Conservation (phyloP, 2,797 vertebrate species). For the Cynopterus sphinx region DNA sequence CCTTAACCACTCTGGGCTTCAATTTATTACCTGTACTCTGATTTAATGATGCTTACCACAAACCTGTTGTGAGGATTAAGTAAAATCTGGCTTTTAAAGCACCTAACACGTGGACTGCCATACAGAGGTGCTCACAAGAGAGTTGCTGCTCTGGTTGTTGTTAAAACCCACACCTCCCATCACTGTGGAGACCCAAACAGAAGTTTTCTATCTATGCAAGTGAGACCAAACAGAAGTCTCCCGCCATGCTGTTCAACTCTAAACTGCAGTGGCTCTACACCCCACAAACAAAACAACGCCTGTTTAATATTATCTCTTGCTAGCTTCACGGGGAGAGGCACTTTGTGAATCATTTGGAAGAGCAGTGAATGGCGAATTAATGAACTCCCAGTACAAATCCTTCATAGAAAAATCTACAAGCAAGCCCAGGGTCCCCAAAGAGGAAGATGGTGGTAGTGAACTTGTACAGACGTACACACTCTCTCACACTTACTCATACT, state of each 20-base stretch:
- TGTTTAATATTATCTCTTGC: background rate
- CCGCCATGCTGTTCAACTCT: background rate
- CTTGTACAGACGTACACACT: no score
- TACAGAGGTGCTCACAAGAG: background rate
- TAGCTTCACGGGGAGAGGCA: accelerated
- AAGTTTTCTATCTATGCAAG: background rate
- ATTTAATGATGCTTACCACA: background rate
- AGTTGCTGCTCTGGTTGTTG: background rate
- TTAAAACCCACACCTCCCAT: background rate
- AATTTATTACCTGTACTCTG: background rate
- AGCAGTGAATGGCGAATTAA: background rate
- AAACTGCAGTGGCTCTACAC: background rate
- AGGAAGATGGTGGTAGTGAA: background rate
- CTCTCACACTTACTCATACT: no score
- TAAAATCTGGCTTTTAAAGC: background rate
- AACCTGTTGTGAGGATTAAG: background rate
- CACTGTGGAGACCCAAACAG: background rate
- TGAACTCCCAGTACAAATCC: background rate
- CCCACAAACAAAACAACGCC: background rate
- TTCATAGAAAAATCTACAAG: background rate
- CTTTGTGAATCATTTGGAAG: accelerated
- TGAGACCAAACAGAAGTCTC: background rate
- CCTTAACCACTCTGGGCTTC: background rate
- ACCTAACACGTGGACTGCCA: background rate
- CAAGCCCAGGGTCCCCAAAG: background rate